Evolutionary conservation across 2,113 vertebrate genomes (phyloP), one percentile per base, ranked within the genome.

Genomic region (Actinemys pallida): DNA sequence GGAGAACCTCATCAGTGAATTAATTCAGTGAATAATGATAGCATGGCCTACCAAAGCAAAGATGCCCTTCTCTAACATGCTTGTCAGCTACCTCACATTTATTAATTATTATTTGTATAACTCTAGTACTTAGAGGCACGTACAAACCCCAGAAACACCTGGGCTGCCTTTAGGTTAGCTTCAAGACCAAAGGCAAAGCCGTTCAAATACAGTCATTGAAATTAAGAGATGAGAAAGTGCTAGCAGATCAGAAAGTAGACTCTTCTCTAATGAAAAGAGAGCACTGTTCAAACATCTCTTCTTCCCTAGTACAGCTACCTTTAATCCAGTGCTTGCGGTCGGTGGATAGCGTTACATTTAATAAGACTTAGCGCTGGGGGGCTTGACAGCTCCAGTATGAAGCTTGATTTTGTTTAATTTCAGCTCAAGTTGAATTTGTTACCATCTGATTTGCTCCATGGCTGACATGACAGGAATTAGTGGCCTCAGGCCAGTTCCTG

Each of bases 71-170:
- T 83, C 59, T 47, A 52, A 10, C 1, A 27, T 79, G 10, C 29
- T 83, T 75, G 14, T 22, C 81, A 82, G 6, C 3, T 89, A 82
- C 31, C 12, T 84, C 14, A 88, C 39, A 84, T 69, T 56, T 59
- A 25, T 57, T 17, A 3, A 57, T 27, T 5, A 3, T 12, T 19
- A 5, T 22, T 5, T 25, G n/a, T 1, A 0, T 25, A 54, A 27
- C n/a, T 20, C 12, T 9, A 85, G 53, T 31, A 93, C 8, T 20
- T 65, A 52, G 8, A 92, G 39, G 10, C 8, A 83, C 5, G 10
- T 0, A 0, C 24, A 62, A 88, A 0, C 27, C 86, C 56, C 53
- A 75, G 81, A 96, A 5, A 75, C 35, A 79, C 39, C 9, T 62
- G 50, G 8, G 9, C 19, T 56, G 8, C 12, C 83, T 86, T 78